phyloP scores from a whole-genome alignment of 1,140 invertebrate genomes.

The Camponotus pennsylvanicus region DNA sequence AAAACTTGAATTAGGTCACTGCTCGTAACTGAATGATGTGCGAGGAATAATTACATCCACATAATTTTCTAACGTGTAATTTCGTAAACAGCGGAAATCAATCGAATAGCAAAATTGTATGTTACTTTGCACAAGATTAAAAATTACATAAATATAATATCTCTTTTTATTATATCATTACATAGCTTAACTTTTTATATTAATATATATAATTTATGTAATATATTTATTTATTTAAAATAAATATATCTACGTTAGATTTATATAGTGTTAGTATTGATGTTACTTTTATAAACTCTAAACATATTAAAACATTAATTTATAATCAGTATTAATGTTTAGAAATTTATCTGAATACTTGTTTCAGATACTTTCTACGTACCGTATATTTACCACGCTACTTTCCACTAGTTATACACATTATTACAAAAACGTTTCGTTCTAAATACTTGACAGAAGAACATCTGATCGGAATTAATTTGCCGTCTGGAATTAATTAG shows the following conservation, averaged over 20 bases:
- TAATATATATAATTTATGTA: neutral
- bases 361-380: neutral
- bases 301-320: neutral
- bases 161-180: neutral
- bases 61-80: constrained; percentile 33
- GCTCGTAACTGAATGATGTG: constrained; percentile 28
- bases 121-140: neutral
- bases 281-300: neutral
- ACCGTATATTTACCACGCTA: neutral
- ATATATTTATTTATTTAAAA: neutral
- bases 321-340: neutral
- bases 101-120: neutral
- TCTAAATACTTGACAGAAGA: neutral
- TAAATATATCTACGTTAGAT: neutral
- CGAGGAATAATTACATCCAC: neutral
- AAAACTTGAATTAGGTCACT: constrained; percentile 55
- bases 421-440: neutral
- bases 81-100: neutral
- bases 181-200: neutral
- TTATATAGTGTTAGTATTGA: constrained; percentile 8
- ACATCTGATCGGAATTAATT: neutral
- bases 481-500: neutral
- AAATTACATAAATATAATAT: neutral
- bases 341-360: constrained; percentile 14
- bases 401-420: neutral